Evolutionary conservation across 2,888 invertebrate species (phyloP).

Genomic region (Microctonus aethiopoides): DNA sequence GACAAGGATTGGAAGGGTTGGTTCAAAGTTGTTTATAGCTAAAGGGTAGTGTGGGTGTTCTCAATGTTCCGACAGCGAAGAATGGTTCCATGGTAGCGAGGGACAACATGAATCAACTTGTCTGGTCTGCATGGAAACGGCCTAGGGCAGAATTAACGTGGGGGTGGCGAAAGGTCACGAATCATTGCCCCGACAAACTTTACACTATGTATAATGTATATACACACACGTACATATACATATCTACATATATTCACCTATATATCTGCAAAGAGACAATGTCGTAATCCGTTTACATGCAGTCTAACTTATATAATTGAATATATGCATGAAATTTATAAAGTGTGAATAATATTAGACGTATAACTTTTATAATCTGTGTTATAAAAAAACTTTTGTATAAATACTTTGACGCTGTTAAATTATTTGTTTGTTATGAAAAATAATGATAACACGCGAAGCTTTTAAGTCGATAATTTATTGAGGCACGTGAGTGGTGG

Average conservation of each 20-base stretch:
- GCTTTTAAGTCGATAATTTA: neutral
- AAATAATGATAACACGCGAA: neutral
- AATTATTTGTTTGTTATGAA: too few species aligned
- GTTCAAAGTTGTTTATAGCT: slow-evolving; percentile 8
- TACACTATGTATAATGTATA: neutral
- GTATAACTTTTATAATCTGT: neutral
- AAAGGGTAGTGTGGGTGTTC: neutral
- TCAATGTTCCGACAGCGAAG: neutral
- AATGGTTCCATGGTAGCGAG: neutral
- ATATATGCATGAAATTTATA: neutral
- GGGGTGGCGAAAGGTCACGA: slow-evolving; percentile 7
- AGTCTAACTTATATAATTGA: neutral
- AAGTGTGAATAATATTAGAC: neutral
- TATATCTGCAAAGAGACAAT: neutral
- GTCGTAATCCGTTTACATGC: neutral
- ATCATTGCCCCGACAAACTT: neutral
- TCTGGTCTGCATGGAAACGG: slow-evolving; percentile 17
- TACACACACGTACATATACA: neutral
- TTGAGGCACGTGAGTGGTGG: neutral
- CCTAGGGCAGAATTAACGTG: slow-evolving; percentile 12
- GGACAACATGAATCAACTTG: slow-evolving; percentile 23
- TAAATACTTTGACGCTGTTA: neutral
- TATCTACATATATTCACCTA: neutral
- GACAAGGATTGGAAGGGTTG: neutral
- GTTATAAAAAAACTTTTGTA: neutral